phyloP scores from a whole-genome alignment of 2,113 vertebrate genomes.

The Chionodraco myersi region DNA sequence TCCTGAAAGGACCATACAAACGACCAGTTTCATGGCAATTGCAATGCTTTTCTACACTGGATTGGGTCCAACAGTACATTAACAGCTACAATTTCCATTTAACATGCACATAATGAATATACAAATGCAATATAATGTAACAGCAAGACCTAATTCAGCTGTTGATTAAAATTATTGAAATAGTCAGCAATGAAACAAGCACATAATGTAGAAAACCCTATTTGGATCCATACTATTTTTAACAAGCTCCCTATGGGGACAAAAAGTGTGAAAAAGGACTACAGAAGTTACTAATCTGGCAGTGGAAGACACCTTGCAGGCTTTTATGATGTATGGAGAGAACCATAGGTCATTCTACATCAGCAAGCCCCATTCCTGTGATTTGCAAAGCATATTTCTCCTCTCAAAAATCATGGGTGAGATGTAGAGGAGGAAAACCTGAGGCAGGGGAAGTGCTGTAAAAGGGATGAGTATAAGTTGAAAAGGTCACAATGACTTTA shows the following conservation, averaged over 20 bases:
- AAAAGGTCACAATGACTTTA: slow-evolving; percentile 7
- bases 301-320: slow-evolving; percentile 23
- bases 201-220: not conserved
- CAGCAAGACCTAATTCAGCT: not conserved
- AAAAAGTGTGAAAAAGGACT: not conserved
- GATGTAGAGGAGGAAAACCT: not conserved
- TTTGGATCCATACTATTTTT: slow-evolving; percentile 20
- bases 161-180: slow-evolving; percentile 10
- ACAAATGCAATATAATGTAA: not conserved
- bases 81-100: not conserved
- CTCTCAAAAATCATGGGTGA: not conserved
- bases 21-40: not conserved
- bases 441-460: not conserved
- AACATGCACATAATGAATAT: not conserved
- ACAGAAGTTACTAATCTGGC: slow-evolving; percentile 11
- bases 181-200: not conserved
- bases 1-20: not conserved
- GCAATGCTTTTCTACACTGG: not conserved
- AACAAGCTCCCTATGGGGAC: not conserved
- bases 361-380: not conserved
- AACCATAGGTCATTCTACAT: slow-evolving; percentile 19
- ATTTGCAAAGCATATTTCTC: slow-evolving; percentile 15
- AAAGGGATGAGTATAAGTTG: not conserved
- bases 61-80: not conserved
- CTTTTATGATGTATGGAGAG: slow-evolving; percentile 39